Evolutionary conservation across 2,888 invertebrate species (phyloP).

Genomic region (Synanthedon tipuliformis): DNA sequence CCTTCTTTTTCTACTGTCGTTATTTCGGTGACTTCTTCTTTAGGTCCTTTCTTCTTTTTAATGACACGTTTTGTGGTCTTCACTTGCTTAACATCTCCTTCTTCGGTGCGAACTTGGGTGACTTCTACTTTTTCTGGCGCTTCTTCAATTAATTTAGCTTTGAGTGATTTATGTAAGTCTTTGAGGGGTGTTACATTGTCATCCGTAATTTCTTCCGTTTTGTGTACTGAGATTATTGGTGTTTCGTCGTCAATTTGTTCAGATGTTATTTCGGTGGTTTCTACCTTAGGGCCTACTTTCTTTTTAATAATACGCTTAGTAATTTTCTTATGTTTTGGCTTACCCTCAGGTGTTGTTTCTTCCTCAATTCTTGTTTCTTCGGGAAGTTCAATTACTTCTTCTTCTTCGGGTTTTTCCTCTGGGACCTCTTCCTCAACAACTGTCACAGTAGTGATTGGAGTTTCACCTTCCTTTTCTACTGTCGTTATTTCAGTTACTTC

Average conservation of each 20-base stretch:
- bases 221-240: slow-evolving; percentile 20
- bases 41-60: slow-evolving; percentile 30
- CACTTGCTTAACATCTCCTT: slow-evolving; percentile 31
- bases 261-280: slow-evolving; percentile 41
- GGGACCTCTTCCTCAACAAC: slow-evolving; percentile 16
- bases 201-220: slow-evolving; percentile 18
- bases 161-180: slow-evolving; percentile 4
- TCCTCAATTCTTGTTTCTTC: slow-evolving; percentile 27
- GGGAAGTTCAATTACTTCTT: slow-evolving; percentile 24
- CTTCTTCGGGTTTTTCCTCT: slow-evolving; percentile 20
- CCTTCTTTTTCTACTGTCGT: slow-evolving; percentile 29
- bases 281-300: slow-evolving; percentile 28
- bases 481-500: slow-evolving; percentile 45
- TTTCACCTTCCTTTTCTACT: slow-evolving; percentile 18
- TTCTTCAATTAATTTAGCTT: slow-evolving; percentile 20
- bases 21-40: slow-evolving; percentile 38
- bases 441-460: slow-evolving; percentile 20
- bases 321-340: slow-evolving; percentile 17
- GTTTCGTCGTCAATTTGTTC: slow-evolving; percentile 18
- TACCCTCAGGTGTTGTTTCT: slow-evolving; percentile 13
- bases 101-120: slow-evolving; percentile 36
- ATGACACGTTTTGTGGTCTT: slow-evolving; percentile 19
- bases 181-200: slow-evolving; percentile 12
- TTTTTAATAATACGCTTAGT: slow-evolving; percentile 26
- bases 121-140: slow-evolving; percentile 34